phyloP scores from a whole-genome alignment of 2,888 invertebrate genomes.

The Drosophila borborema region DNA sequence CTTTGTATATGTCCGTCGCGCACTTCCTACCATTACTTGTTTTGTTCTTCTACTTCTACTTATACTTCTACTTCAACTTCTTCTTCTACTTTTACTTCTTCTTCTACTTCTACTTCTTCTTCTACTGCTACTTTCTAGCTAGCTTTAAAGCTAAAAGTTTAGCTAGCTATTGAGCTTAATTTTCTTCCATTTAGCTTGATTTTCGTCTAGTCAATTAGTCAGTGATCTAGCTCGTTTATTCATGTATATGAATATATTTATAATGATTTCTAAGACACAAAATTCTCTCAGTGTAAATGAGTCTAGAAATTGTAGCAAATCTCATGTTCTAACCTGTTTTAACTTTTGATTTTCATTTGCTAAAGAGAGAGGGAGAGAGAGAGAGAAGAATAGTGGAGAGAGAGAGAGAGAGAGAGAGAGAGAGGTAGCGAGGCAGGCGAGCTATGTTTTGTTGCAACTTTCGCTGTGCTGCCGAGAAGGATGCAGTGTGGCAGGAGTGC shows the following conservation, averaged over 20 bases:
- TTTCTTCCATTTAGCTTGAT: not conserved
- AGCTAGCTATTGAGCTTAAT: not conserved
- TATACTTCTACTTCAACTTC: no score
- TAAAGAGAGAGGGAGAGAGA: conserved; percentile 16
- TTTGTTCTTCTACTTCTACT: no score
- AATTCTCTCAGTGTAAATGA: conserved; percentile 28
- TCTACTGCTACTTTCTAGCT: no score
- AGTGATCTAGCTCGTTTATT: not conserved
- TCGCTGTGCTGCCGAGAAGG: conserved; percentile 3
- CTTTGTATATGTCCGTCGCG: no score
- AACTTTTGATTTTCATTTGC: conserved; percentile 48
- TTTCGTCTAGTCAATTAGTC: not conserved
- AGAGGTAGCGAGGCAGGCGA: not conserved
- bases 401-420: not conserved
- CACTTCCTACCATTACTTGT: no score
- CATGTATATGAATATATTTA: not conserved
- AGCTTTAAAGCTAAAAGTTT: not conserved
- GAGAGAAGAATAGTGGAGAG: not conserved
- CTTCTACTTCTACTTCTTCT: no score
- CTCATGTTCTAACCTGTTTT: conserved; percentile 54
- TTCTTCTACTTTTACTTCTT: no score
- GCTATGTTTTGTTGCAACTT: not conserved
- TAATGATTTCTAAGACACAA: not conserved
- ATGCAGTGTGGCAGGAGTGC: not conserved
- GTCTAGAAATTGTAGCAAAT: conserved; percentile 12